Evolutionary conservation across 2,113 vertebrate genomes (phyloP).

Genomic region (Cynopterus brachyotis): DNA sequence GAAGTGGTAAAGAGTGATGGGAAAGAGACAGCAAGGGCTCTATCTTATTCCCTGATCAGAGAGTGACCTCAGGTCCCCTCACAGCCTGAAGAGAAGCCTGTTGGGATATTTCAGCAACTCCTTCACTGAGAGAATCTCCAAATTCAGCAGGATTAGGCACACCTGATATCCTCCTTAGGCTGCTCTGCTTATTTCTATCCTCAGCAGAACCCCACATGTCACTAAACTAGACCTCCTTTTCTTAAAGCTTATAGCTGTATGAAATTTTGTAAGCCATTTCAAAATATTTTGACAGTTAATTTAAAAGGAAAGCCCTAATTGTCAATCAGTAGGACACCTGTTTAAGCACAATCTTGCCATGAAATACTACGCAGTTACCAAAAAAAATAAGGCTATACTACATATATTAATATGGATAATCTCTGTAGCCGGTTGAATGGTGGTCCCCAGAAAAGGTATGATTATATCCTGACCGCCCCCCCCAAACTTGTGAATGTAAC

Average conservation of each 20-base stretch:
- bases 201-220: not conserved
- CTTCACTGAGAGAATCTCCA: not conserved
- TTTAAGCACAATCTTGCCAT: not conserved
- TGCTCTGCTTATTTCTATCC: not conserved
- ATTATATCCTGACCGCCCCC: not conserved
- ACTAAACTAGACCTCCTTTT: not conserved
- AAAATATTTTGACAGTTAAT: slow-evolving; percentile 23
- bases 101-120: not conserved
- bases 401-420: not conserved
- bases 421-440: not conserved
- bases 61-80: not conserved
- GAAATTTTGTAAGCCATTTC: not conserved
- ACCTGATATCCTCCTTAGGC: not conserved
- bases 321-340: not conserved
- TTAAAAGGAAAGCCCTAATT: not conserved
- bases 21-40: not conserved
- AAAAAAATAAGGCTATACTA: not conserved
- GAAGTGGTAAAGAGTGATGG: not conserved
- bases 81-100: not conserved
- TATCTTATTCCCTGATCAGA: not conserved
- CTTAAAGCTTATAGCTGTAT: not conserved
- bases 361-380: not conserved
- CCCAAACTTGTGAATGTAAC: not conserved
- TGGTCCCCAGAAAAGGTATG: not conserved
- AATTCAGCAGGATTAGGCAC: not conserved